phyloP scores from a whole-genome alignment of 2,888 invertebrate species.

The Dasypolia templi region DNA sequence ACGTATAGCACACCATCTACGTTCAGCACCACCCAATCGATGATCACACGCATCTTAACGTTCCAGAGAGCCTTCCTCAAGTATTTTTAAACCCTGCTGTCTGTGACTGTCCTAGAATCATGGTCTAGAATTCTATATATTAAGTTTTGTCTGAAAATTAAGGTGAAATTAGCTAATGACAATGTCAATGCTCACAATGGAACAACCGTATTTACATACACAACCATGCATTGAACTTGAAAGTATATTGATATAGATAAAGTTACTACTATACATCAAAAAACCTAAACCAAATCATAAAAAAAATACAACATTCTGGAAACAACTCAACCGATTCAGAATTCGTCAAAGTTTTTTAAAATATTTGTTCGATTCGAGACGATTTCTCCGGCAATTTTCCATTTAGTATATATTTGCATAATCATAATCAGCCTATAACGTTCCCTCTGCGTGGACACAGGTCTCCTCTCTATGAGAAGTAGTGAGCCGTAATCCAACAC shows the following conservation, averaged over 20 bases:
- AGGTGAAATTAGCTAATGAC: constrained; percentile 34
- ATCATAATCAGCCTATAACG: too few relatives aligned
- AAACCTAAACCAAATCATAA: neutral
- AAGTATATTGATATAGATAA: too few relatives aligned
- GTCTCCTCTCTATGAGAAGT: too few relatives aligned
- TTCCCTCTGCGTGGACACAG: too few relatives aligned
- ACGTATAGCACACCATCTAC: constrained; percentile 70
- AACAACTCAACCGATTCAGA: too few relatives aligned
- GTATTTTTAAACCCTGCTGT: constrained; percentile 71
- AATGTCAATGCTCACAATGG: neutral
- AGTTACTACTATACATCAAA: too few relatives aligned
- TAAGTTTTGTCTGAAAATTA: constrained; percentile 68
- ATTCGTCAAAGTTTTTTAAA: too few relatives aligned
- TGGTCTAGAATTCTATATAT: constrained; percentile 68
- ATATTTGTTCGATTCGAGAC: too few relatives aligned
- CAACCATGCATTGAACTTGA: neutral
- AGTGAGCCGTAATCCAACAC: too few relatives aligned
- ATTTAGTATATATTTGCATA: too few relatives aligned
- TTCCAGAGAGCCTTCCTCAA: constrained; percentile 66
- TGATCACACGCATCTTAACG: constrained; percentile 74
- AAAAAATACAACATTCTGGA: neutral
- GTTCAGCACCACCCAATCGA: constrained; percentile 73
- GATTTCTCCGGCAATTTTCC: too few relatives aligned
- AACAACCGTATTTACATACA: neutral
- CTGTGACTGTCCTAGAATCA: constrained; percentile 65